These are phyloP conservation scores for Otolemur crassicaudatus DNA, from an alignment of 2,797 vertebrate genomes.

Conservation along the genomic window DNA sequence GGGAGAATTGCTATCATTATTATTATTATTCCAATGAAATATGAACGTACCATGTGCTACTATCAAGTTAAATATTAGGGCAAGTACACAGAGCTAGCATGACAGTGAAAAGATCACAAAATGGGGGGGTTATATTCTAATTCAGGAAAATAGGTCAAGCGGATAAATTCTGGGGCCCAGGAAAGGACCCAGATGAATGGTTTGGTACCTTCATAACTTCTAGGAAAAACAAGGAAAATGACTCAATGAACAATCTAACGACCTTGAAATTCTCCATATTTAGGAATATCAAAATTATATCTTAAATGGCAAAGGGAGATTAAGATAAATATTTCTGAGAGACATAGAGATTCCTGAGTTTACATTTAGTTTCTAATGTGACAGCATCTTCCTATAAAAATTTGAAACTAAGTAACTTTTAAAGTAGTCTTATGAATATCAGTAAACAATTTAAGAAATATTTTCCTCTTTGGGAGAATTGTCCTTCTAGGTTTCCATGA, in stretches of 20 bases:
- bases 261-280: background rate
- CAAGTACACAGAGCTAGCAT: background rate
- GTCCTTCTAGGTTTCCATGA: background rate
- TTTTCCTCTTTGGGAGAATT: background rate
- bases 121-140: background rate
- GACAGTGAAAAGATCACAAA: background rate
- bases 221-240: constrained; percentile 30
- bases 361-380: background rate
- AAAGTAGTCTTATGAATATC: background rate
- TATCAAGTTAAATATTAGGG: constrained; percentile 30
- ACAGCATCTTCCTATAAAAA: background rate
- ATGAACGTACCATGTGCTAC: background rate
- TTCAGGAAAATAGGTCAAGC: constrained; percentile 1
- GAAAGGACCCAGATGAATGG: background rate
- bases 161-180: background rate
- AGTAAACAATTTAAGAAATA: background rate
- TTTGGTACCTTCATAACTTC: background rate
- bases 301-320: background rate
- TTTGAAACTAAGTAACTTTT: background rate
- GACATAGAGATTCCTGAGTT: background rate
- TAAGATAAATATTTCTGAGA: background rate
- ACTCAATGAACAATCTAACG: background rate
- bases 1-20: constrained; percentile 22
- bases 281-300: background rate
- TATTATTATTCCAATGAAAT: constrained; percentile 31